Evolutionary conservation across 2,888 invertebrate species (phyloP).

Genomic region (Tenthredo mesomela): DNA sequence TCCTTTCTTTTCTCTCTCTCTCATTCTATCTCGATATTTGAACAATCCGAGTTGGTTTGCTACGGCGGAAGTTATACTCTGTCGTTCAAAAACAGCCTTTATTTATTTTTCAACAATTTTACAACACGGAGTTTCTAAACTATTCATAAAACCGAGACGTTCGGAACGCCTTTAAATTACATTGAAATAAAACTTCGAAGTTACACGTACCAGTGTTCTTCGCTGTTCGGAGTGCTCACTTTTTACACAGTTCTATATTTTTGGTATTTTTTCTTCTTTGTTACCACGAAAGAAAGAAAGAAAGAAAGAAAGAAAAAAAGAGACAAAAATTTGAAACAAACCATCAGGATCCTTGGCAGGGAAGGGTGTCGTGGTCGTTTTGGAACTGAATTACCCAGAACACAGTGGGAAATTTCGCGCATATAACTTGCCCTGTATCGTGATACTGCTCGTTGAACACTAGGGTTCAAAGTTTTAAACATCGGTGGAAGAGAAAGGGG

Average conservation of each 20-base stretch:
- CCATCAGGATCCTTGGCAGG: background rate
- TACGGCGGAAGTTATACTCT: background rate
- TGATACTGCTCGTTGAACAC: background rate
- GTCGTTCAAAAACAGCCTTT: no score
- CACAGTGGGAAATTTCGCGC: background rate
- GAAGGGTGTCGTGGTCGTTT: background rate
- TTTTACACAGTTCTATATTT: background rate
- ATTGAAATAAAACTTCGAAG: no score
- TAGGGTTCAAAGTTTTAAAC: background rate
- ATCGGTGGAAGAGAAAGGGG: background rate
- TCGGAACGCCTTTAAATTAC: no score
- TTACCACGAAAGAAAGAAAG: background rate
- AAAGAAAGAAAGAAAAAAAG: background rate
- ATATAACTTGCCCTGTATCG: background rate
- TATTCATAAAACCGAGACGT: no score
- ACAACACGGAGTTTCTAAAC: no score
- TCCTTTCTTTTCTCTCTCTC: background rate
- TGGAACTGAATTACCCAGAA: slow-evolving; percentile 12
- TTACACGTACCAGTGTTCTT: no score
- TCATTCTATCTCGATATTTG: background rate
- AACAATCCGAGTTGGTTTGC: slow-evolving; percentile 5
- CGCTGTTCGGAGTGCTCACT: background rate
- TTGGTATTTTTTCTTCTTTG: background rate
- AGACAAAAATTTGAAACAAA: background rate
- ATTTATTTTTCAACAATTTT: background rate